phyloP scores from a whole-genome alignment of 2,797 vertebrate species.

The Mycteria americana region DNA sequence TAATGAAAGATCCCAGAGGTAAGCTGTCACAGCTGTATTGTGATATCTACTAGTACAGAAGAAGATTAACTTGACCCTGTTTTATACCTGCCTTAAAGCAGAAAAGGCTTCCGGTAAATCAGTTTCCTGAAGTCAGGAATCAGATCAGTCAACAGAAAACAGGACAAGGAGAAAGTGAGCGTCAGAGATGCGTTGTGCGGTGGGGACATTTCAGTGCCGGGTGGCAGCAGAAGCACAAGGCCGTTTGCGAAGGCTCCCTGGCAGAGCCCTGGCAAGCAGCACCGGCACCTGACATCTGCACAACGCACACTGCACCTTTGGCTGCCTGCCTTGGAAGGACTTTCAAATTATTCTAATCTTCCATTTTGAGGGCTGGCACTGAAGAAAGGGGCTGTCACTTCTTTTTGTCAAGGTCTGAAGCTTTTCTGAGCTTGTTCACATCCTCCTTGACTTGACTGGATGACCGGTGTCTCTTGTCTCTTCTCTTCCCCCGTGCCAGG shows the following conservation, averaged over 20 bases:
- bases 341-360: not conserved
- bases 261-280: not conserved
- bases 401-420: not conserved
- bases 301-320: not conserved
- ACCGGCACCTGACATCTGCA: not conserved
- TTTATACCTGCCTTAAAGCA: not conserved
- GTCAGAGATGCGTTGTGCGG: fast-evolving
- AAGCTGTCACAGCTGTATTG: not conserved
- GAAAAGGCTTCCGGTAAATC: not conserved
- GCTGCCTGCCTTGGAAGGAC: not conserved
- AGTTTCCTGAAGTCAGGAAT: not conserved
- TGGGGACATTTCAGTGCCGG: not conserved
- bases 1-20: not conserved
- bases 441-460: not conserved
- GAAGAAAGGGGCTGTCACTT: not conserved
- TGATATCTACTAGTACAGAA: not conserved
- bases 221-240: not conserved
- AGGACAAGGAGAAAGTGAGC: not conserved
- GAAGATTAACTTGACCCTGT: not conserved
- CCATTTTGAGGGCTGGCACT: not conserved
- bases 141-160: not conserved
- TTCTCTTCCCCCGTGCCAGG: fast-evolving
- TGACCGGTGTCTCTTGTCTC: not conserved
- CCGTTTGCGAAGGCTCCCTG: not conserved
- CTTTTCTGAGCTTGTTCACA: not conserved